Base-by-base conservation (phyloP, 2,797 vertebrate genomes). In the Odontamblyopus rebecca region DNA sequence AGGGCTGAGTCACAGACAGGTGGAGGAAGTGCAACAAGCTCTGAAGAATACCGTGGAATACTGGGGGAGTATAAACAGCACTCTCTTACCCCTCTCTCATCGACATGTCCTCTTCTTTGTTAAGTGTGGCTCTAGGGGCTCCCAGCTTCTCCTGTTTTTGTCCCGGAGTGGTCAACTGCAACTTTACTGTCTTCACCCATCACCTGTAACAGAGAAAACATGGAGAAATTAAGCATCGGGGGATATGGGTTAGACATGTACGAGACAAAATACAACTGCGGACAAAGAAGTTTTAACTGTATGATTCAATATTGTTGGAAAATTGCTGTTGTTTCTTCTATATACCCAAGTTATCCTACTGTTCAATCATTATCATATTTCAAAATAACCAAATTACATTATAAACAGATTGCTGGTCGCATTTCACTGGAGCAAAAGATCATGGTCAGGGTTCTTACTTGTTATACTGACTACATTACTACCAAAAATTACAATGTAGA, bases 21-120 rank as follows among this genome's bases (percentile, higher is more conserved):
- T 85, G 72, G 59, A 85, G 65, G 62, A 80, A 56, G 70, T 41
- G 73, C 19, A 69, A 53, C 54, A 75, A 23, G 78, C 63, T 23
- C 3, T 13, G 41, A 13, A 13, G 41, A 13, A 44, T 44, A 13
- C 12, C 4, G 12, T 12, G 41, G 12, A 44, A 44, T 44, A 44
- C 12, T 44, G 41, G 7, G 35, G 35, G 73, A 74, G 32, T 35
- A 38, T 26, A 74, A 85, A 76, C 41, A 0, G 1, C 77, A 64
- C 32, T 82, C 67, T 82, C 85, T 82, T 84, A 90, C 88, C 82
- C 72, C 62, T 77, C 66, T 81, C 72, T 77, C 73, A 84, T 83
- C 73, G 27, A 70, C 54, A 68, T n/a, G 56, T 81, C 73, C 78
- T 76, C 70, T 75, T 53, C 57, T 64, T 71, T 5, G 2, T 64